Evolutionary conservation across 2,797 vertebrate genomes (phyloP).

Genomic region (Halcyon smyrnensis): DNA sequence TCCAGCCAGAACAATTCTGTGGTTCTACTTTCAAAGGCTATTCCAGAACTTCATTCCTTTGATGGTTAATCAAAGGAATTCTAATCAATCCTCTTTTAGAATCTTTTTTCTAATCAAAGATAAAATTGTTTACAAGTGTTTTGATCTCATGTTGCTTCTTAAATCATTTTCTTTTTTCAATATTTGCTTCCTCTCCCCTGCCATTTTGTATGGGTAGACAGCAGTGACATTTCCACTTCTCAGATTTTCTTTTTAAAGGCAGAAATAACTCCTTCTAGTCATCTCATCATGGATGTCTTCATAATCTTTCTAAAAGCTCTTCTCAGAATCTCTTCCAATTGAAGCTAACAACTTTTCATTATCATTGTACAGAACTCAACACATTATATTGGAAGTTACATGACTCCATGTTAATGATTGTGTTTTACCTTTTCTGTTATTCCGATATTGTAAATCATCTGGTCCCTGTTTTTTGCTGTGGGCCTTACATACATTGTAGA

Average conservation of each 20-base stretch:
- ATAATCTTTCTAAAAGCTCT: background rate
- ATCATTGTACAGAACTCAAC: background rate
- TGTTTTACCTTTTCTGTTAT: background rate
- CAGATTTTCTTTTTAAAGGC: background rate
- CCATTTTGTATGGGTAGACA: background rate
- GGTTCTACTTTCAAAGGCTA: background rate
- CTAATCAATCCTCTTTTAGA: background rate
- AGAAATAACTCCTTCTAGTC: background rate
- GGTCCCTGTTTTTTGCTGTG: background rate
- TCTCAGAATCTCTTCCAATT: background rate
- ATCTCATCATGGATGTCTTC: background rate
- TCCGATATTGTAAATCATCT: background rate
- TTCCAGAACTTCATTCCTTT: background rate
- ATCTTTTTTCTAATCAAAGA: background rate
- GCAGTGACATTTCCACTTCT: background rate
- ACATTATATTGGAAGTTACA: background rate
- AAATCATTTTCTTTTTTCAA: background rate
- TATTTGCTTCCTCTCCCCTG: background rate
- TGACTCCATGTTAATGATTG: background rate
- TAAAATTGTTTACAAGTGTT: background rate
- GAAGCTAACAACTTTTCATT: background rate
- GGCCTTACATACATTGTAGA: background rate
- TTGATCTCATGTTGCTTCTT: background rate
- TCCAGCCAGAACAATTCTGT: too few relatives aligned
- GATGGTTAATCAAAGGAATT: background rate